Evolutionary conservation across 2,888 invertebrate genomes (phyloP), one percentile per base, ranked within the genome.

Genomic region (Oasisia sp.): DNA sequence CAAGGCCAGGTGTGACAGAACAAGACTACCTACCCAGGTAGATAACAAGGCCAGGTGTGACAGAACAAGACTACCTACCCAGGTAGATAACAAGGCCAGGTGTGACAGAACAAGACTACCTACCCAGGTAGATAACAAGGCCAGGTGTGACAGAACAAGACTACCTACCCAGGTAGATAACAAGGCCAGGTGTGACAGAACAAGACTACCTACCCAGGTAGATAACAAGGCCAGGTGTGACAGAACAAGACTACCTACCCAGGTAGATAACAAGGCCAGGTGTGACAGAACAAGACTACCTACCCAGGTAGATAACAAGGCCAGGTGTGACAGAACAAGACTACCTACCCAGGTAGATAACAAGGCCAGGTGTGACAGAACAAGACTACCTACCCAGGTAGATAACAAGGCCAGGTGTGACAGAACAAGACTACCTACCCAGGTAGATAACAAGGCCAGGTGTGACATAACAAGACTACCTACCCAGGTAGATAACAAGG

Each of bases 111-210:
- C n/a, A n/a, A 11, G 14, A 89, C 92, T 38, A 94, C 94, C 93
- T 92, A 95, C 95, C 94, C n/a, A 94, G 91, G 93, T 95, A 95
- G 11, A 94, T 92, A 0, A 94, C 11, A 0, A 95, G 93, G 1
- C 94, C 91, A 27, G 94, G 93, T 8, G 95, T 93, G 32, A 94
- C 94, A 89, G 94, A n/a, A n/a, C n/a, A n/a, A 11, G 14, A 89
- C 92, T 38, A 94, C 94, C 93, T 92, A 95, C 95, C 94, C n/a
- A 94, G 91, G 93, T 95, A 95, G 11, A 94, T 92, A 0, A 94
- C 11, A 0, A 95, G 93, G 1, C 94, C 91, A 27, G 94, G 93
- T 8, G 95, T 93, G 32, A 94, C 94, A 89, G 94, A n/a, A n/a
- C n/a, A n/a, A 11, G 14, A 89, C 92, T 38, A 94, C 94, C 93